Evolutionary conservation across 2,113 vertebrate species (phyloP).

Genomic region (Chaetorhynchus papuensis): DNA sequence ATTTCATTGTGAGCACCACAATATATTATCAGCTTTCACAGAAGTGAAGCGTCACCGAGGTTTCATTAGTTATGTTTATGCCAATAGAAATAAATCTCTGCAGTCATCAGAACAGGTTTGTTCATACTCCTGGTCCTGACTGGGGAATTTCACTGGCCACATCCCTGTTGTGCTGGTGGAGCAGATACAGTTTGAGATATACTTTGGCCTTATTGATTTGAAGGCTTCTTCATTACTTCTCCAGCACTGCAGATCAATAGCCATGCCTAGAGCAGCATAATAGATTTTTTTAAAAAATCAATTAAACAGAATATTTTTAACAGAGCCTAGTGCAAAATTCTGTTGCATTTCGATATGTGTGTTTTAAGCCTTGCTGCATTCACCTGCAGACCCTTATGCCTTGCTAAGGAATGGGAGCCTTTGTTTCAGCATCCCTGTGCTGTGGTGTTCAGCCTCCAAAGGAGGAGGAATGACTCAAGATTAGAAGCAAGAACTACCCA

Average conservation of each 20-base stretch:
- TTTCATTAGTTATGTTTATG: constrained; percentile 74
- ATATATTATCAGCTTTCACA: constrained; percentile 61
- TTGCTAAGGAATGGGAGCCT: not conserved
- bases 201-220: constrained; percentile 73
- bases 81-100: constrained; percentile 68
- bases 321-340: constrained; percentile 15
- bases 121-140: not conserved
- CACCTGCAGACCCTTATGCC: not conserved
- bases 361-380: not conserved
- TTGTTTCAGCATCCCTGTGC: not conserved
- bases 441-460: not conserved
- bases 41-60: constrained; percentile 54
- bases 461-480: not conserved
- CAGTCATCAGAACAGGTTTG: constrained; percentile 14
- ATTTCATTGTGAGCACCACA: constrained; percentile 43
- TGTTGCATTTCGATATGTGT: not conserved
- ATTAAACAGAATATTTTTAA: constrained; percentile 68
- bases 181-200: constrained; percentile 57
- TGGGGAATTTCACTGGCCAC: constrained; percentile 39
- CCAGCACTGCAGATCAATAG: constrained; percentile 66
- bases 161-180: constrained; percentile 31
- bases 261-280: constrained; percentile 64
- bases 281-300: constrained; percentile 72
- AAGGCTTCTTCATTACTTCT: constrained; percentile 73
- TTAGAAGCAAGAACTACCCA: not conserved